Conservation (phyloP, 2,888 invertebrate genomes). For the Lamellibrachia columna region DNA sequence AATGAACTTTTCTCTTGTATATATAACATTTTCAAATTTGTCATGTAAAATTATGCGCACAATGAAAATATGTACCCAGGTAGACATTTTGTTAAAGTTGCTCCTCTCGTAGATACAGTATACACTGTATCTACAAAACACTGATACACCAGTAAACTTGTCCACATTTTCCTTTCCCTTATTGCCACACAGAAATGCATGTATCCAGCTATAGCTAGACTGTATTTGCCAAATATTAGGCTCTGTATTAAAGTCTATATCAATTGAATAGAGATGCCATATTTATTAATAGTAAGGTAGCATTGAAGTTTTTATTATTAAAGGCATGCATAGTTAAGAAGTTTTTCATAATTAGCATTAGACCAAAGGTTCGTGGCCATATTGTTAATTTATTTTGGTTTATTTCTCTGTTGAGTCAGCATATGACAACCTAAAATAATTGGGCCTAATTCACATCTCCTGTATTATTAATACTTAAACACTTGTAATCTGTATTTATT, state of each 20-base stretch:
- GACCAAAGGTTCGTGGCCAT: not conserved
- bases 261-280: not conserved
- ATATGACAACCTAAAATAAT: not conserved
- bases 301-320: not conserved
- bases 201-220: not conserved
- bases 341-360: not conserved
- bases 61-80: too few species aligned
- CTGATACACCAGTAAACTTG: not conserved
- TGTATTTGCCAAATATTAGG: not conserved
- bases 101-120: not conserved
- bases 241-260: not conserved
- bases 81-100: not conserved
- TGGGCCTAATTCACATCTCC: slow-evolving; percentile 10
- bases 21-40: not conserved
- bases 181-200: not conserved
- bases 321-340: slow-evolving; percentile 16
- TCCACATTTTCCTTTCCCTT: not conserved
- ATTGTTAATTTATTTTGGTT: not conserved
- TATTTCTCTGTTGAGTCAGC: not conserved
- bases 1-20: not conserved
- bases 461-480: not conserved
- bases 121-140: not conserved
- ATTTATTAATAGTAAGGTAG: not conserved
- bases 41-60: too few species aligned
- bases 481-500: slow-evolving; percentile 12